Conservation (phyloP, 2,113 vertebrate genomes). For the Nanger granti region DNA sequence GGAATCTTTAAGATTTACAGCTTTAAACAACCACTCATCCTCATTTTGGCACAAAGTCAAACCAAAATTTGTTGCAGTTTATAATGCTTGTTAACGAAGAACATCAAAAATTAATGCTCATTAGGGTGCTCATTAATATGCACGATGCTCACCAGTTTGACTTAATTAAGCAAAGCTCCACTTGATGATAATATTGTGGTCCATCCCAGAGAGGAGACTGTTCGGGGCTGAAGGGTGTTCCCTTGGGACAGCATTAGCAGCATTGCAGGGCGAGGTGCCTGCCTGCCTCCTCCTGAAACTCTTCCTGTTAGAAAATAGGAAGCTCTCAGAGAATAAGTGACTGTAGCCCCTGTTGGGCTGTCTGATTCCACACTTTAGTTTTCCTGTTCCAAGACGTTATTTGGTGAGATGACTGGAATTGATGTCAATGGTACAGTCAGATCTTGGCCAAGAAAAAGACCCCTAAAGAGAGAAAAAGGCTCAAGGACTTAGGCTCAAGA, state of each 20-base stretch:
- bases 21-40: conserved; percentile 37
- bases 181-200: conserved; percentile 65
- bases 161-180: conserved; percentile 80
- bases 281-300: conserved; percentile 28
- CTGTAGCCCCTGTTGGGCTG: conserved; percentile 16
- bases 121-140: conserved; percentile 83
- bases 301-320: conserved; percentile 59
- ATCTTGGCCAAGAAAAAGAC: conserved; percentile 14
- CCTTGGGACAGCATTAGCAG: conserved; percentile 43
- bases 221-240: conserved; percentile 39
- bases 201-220: conserved; percentile 41
- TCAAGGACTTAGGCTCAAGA: conserved; percentile 2
- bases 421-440: background rate
- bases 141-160: conserved; percentile 73
- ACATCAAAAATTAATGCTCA: conserved; percentile 86
- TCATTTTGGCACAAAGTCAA: conserved; percentile 80
- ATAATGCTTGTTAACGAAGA: conserved; percentile 81
- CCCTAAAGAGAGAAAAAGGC: background rate
- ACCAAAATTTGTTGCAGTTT: conserved; percentile 82
- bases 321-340: conserved; percentile 36
- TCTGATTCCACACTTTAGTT: conserved; percentile 44
- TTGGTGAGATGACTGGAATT: conserved; percentile 8
- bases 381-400: conserved; percentile 12
- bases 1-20: conserved; percentile 63
- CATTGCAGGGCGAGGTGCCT: background rate